These are phyloP conservation scores for Helogale parvula DNA, from an alignment of 2,113 vertebrate genomes.

Conservation along the genomic window DNA sequence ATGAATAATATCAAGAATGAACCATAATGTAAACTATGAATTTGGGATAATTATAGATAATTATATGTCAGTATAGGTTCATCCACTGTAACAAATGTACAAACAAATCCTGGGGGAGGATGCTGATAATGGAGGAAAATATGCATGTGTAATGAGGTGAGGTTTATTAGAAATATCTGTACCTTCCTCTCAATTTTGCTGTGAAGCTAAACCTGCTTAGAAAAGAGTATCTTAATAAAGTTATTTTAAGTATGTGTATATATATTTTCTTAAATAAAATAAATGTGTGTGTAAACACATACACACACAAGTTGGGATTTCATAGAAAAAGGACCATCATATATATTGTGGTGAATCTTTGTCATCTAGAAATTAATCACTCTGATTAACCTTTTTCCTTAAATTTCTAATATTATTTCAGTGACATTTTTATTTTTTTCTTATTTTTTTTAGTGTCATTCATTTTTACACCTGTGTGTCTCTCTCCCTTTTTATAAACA, in stretches of 20 bases:
- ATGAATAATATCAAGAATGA: neutral
- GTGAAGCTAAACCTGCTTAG: neutral
- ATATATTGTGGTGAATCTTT: neutral
- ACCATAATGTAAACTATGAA: neutral
- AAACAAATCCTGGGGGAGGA: neutral
- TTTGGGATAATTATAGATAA: neutral
- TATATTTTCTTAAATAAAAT: neutral
- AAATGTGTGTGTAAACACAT: no score
- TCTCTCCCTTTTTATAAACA: neutral
- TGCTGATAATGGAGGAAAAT: neutral
- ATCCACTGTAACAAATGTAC: neutral
- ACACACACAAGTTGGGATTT: neutral
- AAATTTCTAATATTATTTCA: neutral
- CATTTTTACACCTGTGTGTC: neutral
- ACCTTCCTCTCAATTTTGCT: neutral
- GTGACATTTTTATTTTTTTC: neutral
- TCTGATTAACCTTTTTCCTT: neutral
- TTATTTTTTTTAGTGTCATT: no score
- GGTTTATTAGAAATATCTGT: neutral
- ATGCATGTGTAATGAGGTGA: accelerated
- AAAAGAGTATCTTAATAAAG: neutral
- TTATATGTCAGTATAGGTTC: neutral
- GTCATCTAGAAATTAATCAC: neutral
- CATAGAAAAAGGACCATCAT: neutral
- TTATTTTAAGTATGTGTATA: neutral